These are phyloP conservation scores for Heliconius hermathena DNA, from an alignment of 1,140 invertebrate species.

Conservation along the genomic window DNA sequence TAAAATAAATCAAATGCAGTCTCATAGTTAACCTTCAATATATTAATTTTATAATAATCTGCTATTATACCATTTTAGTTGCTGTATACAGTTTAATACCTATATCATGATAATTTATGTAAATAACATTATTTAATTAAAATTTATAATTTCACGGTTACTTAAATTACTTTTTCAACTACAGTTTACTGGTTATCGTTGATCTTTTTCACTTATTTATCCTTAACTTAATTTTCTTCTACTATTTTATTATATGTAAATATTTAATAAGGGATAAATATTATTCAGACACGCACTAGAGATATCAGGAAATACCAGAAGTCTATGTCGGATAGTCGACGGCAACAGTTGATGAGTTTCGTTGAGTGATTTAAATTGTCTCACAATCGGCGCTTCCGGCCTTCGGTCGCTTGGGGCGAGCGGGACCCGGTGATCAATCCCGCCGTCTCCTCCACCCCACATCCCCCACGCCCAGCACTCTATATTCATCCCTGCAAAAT, in stretches of 20 bases:
- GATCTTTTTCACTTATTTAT: neutral
- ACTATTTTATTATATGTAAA: neutral
- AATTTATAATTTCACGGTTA: too few relatives aligned
- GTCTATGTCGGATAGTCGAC: constrained; percentile 56
- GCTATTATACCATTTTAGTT: too few relatives aligned
- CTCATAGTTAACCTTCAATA: too few relatives aligned
- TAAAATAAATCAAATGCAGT: too few relatives aligned
- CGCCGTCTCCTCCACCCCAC: constrained; percentile 29
- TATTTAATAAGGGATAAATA: neutral
- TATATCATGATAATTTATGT: too few relatives aligned
- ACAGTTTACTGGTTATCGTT: too few relatives aligned
- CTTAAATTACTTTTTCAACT: too few relatives aligned
- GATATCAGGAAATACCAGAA: constrained; percentile 3
- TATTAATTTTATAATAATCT: too few relatives aligned
- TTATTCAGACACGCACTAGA: neutral
- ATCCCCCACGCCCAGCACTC: constrained; percentile 21
- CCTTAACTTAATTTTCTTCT: neutral
- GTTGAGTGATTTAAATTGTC: constrained; percentile 74
- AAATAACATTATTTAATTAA: too few relatives aligned
- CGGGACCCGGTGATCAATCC: constrained; percentile 41
- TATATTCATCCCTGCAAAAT: constrained; percentile 22
- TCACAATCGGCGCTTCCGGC: constrained; percentile 70
- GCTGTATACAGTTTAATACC: too few relatives aligned
- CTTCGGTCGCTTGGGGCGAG: constrained; percentile 53
- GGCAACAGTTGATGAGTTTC: constrained; percentile 62